Base-by-base conservation (phyloP, 2,113 vertebrate species). In the Rhinolophus ferrumequinum region DNA sequence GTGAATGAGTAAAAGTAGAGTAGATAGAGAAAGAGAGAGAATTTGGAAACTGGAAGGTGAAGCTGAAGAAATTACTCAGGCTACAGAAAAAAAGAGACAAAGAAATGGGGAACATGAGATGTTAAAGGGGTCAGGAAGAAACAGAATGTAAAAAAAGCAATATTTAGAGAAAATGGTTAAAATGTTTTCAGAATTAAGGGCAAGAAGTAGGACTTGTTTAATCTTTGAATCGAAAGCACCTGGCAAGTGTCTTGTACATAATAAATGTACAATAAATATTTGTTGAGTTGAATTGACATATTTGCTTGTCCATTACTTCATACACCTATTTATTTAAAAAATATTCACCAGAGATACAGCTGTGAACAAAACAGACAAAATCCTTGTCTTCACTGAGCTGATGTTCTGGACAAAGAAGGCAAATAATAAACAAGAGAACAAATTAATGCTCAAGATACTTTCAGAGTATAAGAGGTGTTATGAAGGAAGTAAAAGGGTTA, bases 391-490 rank as follows among this genome's bases (percentile, higher is more conserved):
- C 24, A 47, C 10, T 19, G 24, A 79, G 12, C 15, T 80, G 86
- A 6, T 69, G 21, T 47, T 94, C 47, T 70, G 24, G 14, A 82
- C 81, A 30, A 96, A 75, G 52, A 83, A 56, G 24, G 69, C 11
- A 89, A 82, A 93, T 54, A 89, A n/a, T 77, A 79, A 80, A 38
- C 10, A 96, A 75, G 11, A 70, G 22, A 52, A 72, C 16, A 90
- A 87, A 90, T 60, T 33, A 66, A n/a, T 67, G 76, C 44, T 87
- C 14, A 76, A 95, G 11, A 72, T 90, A 73, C 6, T 90, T 93
- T 62, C 38, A 70, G 7, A 85, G 13, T 35, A 19, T 33, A 60
- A 41, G 28, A 75, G 88, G 18, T 77, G 18, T 13, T 62, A 24
- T 44, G 30, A 72, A 88, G 76, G 73, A 77, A 92, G 69, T 84